phyloP scores from a whole-genome alignment of 1,140 invertebrate species.

The Spodoptera frugiperda region DNA sequence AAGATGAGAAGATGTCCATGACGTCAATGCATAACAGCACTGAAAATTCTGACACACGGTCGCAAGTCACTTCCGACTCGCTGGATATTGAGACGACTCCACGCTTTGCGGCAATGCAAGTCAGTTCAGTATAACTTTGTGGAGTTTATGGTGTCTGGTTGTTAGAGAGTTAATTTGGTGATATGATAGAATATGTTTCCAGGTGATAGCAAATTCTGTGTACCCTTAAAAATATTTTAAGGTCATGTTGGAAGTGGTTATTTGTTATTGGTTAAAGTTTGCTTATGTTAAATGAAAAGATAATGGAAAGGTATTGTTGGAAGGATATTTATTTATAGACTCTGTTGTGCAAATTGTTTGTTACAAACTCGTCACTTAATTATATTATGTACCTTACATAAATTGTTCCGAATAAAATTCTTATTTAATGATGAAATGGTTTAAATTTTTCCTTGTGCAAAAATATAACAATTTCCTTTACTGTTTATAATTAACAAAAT shows the following conservation, averaged over 20 bases:
- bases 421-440: background rate
- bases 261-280: background rate
- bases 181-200: background rate
- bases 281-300: background rate
- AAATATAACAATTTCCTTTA: too few species aligned
- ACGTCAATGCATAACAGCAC: constrained; percentile 75
- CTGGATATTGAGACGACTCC: constrained; percentile 76
- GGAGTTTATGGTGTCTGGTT: background rate
- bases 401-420: constrained; percentile 33
- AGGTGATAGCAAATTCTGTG: constrained; percentile 15
- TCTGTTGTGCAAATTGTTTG: constrained; percentile 16
- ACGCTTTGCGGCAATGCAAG: constrained; percentile 84
- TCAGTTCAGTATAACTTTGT: constrained; percentile 78
- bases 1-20: constrained; percentile 82
- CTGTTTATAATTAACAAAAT: too few species aligned
- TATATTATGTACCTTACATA: constrained; percentile 7
- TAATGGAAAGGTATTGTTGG: background rate
- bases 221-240: background rate
- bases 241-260: constrained; percentile 1
- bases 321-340: constrained; percentile 8
- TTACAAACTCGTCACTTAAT: background rate
- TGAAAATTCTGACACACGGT: constrained; percentile 81
- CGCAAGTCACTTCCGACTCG: constrained; percentile 81
- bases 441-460: background rate
- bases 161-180: background rate